Conservation (phyloP, 2,888 invertebrate species). For the Netelia melanura region DNA sequence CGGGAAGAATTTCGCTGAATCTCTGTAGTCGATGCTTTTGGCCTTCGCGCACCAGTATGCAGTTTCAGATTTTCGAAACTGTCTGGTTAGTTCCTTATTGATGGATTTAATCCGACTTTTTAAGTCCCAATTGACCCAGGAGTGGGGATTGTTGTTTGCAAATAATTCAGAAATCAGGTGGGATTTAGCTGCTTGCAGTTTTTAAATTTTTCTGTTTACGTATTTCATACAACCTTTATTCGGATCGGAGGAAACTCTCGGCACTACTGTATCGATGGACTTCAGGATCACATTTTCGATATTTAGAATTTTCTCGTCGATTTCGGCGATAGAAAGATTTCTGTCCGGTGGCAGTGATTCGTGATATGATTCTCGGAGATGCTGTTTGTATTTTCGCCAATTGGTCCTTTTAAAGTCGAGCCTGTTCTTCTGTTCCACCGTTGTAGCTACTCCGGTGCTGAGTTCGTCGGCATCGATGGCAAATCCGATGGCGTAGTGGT, state of each 20-base stretch:
- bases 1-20: neutral
- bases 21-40: neutral
- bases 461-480: neutral
- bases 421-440: neutral
- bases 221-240: conserved; percentile 28
- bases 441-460: neutral
- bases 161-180: neutral
- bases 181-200: conserved; percentile 20
- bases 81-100: conserved; percentile 8
- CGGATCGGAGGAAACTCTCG: neutral
- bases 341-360: conserved; percentile 39
- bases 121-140: neutral
- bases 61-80: conserved; percentile 25
- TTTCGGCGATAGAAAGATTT: conserved; percentile 61
- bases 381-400: conserved; percentile 48
- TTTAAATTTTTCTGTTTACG: conserved; percentile 1
- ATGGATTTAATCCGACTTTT: conserved; percentile 5
- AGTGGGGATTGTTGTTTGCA: neutral
- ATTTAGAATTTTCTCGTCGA: conserved; percentile 19
- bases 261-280: conserved; percentile 12
- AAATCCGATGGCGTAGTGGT: conserved; percentile 37
- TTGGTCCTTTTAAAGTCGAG: conserved; percentile 54
- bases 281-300: conserved; percentile 3
- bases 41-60: conserved; percentile 5
- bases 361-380: neutral